phyloP scores from a whole-genome alignment of 2,113 vertebrate species.

The Hystrix brachyura region DNA sequence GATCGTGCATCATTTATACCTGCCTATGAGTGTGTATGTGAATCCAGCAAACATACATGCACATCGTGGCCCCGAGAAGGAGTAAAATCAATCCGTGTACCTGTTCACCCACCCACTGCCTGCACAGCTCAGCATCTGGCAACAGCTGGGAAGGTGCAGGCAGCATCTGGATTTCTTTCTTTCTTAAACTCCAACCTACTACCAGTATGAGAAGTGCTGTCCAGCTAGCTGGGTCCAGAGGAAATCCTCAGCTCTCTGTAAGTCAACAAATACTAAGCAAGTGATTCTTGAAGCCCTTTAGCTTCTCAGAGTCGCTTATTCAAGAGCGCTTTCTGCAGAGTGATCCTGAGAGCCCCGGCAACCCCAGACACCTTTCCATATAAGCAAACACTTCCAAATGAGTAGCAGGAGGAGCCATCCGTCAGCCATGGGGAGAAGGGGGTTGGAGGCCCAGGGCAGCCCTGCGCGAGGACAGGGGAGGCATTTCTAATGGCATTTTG shows the following conservation, averaged over 20 bases:
- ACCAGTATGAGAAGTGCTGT: not conserved
- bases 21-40: not conserved
- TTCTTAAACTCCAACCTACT: not conserved
- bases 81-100: not conserved
- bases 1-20: slow-evolving; percentile 67
- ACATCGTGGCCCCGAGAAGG: not conserved
- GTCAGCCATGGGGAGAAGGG: slow-evolving; percentile 85
- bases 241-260: slow-evolving; percentile 63
- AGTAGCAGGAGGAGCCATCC: slow-evolving; percentile 90
- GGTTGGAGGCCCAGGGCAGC: slow-evolving; percentile 82
- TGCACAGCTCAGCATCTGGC: not conserved
- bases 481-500: slow-evolving; percentile 99
- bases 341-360: slow-evolving; percentile 72
- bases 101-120: not conserved
- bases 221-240: slow-evolving; percentile 52
- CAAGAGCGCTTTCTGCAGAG: slow-evolving; percentile 64
- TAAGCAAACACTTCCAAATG: slow-evolving; percentile 89
- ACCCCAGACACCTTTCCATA: slow-evolving; percentile 83
- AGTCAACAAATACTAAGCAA: slow-evolving; percentile 81
- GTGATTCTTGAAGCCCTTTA: slow-evolving; percentile 75
- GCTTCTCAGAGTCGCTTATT: slow-evolving; percentile 70
- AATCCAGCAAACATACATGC: not conserved
- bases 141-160: not conserved
- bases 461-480: slow-evolving; percentile 85
- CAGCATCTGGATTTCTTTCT: not conserved